Percentiles rank a stretch among this genome's conserved stretches.
Conservation (phyloP, 2,797 vertebrate species). For the Silurus aristotelis region DNA sequence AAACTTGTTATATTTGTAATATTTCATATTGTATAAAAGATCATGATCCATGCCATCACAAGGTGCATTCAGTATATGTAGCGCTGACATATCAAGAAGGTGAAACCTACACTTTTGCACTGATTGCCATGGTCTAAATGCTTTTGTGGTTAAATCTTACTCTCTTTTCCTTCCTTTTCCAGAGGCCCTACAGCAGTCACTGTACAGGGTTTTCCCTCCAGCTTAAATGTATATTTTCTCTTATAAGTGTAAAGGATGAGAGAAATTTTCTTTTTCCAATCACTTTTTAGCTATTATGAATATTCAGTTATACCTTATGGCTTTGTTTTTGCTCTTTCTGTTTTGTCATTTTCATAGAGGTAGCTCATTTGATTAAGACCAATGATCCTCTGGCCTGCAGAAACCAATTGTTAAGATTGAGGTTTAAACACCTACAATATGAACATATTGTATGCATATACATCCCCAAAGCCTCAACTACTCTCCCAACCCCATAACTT, state of each 20-base stretch:
- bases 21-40: neutral
- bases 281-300: conserved; percentile 1
- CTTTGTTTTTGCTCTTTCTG: conserved; percentile 5
- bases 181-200: conserved; percentile 20
- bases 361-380: conserved; percentile 3
- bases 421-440: neutral
- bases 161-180: conserved; percentile 1
- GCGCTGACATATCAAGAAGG: neutral
- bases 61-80: neutral
- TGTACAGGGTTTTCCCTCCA: neutral
- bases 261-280: neutral
- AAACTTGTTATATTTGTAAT: neutral
- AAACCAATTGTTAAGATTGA: neutral
- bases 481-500: neutral
- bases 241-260: neutral
- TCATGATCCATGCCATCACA: neutral
- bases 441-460: neutral
- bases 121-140: conserved; percentile 1
- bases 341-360: neutral
- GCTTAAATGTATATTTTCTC: neutral
- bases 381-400: conserved; percentile 4
- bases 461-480: neutral
- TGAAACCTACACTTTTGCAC: neutral
- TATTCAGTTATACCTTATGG: conserved; percentile 11
- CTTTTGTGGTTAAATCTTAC: neutral